These are phyloP conservation scores for Morone saxatilis DNA, from an alignment of 2,113 vertebrate genomes.

Conservation along the genomic window DNA sequence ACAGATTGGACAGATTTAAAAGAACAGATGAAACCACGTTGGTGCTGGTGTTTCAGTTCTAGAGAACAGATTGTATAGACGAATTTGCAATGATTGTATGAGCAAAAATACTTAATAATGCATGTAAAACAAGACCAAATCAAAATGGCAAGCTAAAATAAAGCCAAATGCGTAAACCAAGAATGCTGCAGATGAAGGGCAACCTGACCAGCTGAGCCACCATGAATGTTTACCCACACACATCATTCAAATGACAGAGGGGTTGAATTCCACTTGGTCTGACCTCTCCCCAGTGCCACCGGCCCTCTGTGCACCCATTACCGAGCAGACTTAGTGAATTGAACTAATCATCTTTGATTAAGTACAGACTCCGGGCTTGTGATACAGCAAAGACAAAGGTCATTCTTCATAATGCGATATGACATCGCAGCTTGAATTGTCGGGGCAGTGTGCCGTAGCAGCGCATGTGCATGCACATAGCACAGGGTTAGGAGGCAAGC, in stretches of 20 bases:
- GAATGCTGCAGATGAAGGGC: slow-evolving; percentile 17
- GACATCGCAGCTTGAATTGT: slow-evolving; percentile 63
- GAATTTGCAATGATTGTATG: background rate
- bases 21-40: background rate
- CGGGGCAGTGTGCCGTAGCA: slow-evolving; percentile 6
- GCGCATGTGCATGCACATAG: slow-evolving; percentile 2
- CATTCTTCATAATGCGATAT: slow-evolving; percentile 79
- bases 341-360: slow-evolving; percentile 85
- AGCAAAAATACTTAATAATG: background rate
- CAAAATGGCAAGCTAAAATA: background rate
- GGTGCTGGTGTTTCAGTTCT: background rate
- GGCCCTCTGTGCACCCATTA: slow-evolving; percentile 65
- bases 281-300: slow-evolving; percentile 64
- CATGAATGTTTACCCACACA: slow-evolving; percentile 58
- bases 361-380: slow-evolving; percentile 70
- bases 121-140: background rate
- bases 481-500: background rate
- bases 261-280: slow-evolving; percentile 44
- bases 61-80: no score
- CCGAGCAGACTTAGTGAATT: slow-evolving; percentile 76
- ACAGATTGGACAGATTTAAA: background rate
- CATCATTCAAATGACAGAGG: slow-evolving; percentile 42
- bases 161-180: background rate
- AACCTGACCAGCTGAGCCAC: slow-evolving; percentile 24
- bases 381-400: slow-evolving; percentile 78